These are phyloP conservation scores for Baccha elongata DNA, from an alignment of 2,888 invertebrate genomes.

Conservation along the genomic window DNA sequence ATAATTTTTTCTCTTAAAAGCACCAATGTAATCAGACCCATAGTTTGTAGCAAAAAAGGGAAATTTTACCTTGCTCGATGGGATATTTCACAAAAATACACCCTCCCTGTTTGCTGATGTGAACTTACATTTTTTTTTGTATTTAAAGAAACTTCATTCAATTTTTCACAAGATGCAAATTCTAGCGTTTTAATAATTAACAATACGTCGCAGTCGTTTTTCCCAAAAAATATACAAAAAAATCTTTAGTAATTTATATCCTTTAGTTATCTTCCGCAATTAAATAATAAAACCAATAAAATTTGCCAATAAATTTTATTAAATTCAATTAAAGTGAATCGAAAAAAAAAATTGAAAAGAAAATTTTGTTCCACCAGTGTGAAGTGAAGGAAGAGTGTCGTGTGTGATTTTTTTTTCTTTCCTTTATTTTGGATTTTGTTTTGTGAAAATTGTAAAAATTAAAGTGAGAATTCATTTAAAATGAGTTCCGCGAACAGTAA, in stretches of 20 bases:
- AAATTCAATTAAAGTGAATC: constrained; percentile 25
- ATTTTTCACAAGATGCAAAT: constrained; percentile 68
- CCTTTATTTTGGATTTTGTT: constrained; percentile 36
- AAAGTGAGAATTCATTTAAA: constrained; percentile 4
- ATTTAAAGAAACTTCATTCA: constrained; percentile 65
- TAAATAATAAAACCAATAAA: background rate
- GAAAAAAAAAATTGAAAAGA: constrained; percentile 46
- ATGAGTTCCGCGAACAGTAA: constrained; percentile 69
- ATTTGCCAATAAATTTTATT: constrained; percentile 35
- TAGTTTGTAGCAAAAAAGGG: too few relatives aligned
- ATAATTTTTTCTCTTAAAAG: too few relatives aligned
- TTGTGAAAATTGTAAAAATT: constrained; percentile 44
- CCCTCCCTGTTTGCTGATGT: too few relatives aligned
- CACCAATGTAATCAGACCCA: too few relatives aligned
- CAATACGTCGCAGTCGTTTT: constrained; percentile 47
- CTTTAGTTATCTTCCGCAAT: too few relatives aligned
- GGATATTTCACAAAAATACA: too few relatives aligned
- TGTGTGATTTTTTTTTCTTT: constrained; percentile 35
- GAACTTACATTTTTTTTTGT: constrained; percentile 67
- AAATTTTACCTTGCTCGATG: too few relatives aligned
- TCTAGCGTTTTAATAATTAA: constrained; percentile 54
- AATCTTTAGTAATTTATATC: too few relatives aligned
- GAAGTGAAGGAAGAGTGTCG: constrained; percentile 22
- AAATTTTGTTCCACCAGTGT: background rate
- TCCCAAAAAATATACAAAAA: constrained; percentile 1